These are phyloP conservation scores for Dipodomys spectabilis DNA, from an alignment of 2,113 vertebrate species.

Conservation along the genomic window DNA sequence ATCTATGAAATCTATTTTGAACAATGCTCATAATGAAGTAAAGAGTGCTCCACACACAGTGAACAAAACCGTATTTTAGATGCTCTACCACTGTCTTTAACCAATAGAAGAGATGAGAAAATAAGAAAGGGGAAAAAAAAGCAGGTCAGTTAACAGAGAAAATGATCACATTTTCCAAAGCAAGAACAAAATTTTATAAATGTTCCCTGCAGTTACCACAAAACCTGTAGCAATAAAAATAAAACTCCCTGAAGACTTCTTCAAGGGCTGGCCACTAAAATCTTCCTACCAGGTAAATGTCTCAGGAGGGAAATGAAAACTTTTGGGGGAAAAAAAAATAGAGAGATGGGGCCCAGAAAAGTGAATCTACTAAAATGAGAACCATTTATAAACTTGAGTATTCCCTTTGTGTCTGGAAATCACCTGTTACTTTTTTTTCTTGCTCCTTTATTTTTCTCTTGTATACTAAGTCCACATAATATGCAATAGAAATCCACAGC, in stretches of 20 bases:
- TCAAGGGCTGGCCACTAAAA: constrained; percentile 52
- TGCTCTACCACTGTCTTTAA: background rate
- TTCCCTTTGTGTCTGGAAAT: constrained; percentile 39
- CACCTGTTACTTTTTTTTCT: constrained; percentile 24
- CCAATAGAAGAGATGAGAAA: constrained; percentile 37
- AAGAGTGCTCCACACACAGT: constrained; percentile 15
- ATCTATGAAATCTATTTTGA: constrained; percentile 49
- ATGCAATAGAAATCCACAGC: background rate
- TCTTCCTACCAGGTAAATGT: constrained; percentile 52
- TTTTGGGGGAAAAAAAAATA: too few species aligned
- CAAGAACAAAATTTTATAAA: constrained; percentile 68
- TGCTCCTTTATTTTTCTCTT: background rate
- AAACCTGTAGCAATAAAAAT: constrained; percentile 68
- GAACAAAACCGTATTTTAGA: background rate
- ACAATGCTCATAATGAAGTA: background rate
- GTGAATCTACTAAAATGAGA: constrained; percentile 56
- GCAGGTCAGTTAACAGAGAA: constrained; percentile 32
- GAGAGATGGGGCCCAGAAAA: constrained; percentile 26
- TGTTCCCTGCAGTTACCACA: constrained; percentile 49
- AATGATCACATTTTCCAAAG: constrained; percentile 52
- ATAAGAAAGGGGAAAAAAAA: background rate
- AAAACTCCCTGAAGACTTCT: constrained; percentile 56
- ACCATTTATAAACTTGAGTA: constrained; percentile 59
- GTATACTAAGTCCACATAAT: background rate
- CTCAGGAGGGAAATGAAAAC: constrained; percentile 60